Evolutionary conservation across 2,113 vertebrate genomes (phyloP).

Genomic region (Genyomyrus donnyi): DNA sequence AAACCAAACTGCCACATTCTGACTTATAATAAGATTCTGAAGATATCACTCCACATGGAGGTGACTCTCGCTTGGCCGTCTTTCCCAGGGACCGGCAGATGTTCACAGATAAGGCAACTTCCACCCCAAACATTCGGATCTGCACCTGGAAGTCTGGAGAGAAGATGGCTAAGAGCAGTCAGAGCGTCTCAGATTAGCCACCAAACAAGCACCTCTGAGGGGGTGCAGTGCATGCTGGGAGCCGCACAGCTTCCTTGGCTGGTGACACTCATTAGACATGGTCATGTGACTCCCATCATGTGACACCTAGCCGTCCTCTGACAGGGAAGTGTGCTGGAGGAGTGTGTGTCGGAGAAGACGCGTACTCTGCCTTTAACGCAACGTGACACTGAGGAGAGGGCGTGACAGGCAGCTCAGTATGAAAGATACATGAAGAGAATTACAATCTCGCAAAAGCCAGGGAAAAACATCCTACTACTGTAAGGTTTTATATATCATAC

Average conservation of each 20-base stretch:
- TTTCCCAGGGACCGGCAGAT: background rate
- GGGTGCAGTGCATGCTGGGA: background rate
- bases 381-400: background rate
- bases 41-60: background rate
- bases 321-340: background rate
- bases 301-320: background rate
- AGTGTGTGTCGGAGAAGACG: background rate
- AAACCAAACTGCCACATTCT: background rate
- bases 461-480: background rate
- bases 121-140: background rate
- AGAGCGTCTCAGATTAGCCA: background rate
- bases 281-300: background rate
- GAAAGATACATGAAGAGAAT: background rate
- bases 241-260: background rate
- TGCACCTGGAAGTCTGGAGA: background rate
- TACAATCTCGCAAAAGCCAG: background rate
- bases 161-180: background rate
- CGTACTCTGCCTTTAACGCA: background rate
- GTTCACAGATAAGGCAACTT: background rate
- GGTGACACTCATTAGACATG: background rate
- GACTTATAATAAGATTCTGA: background rate
- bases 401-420: background rate
- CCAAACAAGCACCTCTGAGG: background rate
- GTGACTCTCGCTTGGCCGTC: background rate
- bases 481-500: background rate